phyloP scores from a whole-genome alignment of 1,140 invertebrate genomes.

The Drosophila funebris region DNA sequence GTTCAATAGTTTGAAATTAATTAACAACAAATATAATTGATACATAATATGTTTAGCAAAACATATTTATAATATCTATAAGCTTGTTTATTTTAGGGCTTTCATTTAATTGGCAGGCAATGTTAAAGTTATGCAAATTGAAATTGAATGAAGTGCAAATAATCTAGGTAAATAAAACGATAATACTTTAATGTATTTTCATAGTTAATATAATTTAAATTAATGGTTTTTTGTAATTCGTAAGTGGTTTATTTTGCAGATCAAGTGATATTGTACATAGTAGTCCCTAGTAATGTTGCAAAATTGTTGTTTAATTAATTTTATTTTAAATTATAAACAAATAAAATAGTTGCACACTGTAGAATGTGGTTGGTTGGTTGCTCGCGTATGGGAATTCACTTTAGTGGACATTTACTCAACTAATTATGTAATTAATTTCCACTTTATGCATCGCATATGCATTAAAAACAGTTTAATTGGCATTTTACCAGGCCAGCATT shows the following conservation, averaged over 20 bases:
- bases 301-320: neutral
- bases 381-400: neutral
- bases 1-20: neutral
- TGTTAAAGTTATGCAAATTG: neutral
- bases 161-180: too few species aligned
- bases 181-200: too few species aligned
- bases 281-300: neutral
- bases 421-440: conserved; percentile 47
- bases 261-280: neutral
- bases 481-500: conserved; percentile 42
- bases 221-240: neutral
- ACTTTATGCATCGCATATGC: conserved; percentile 24
- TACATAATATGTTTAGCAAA: neutral
- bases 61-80: neutral
- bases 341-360: neutral
- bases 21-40: neutral
- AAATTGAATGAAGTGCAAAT: too few species aligned
- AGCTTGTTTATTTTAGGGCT: neutral
- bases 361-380: neutral
- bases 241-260: neutral
- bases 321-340: neutral
- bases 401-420: neutral
- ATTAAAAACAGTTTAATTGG: conserved; percentile 60
- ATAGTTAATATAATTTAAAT: too few species aligned
- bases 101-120: neutral